These are phyloP conservation scores for Clarias magur DNA, from an alignment of 2,113 vertebrate species.

Conservation along the genomic window DNA sequence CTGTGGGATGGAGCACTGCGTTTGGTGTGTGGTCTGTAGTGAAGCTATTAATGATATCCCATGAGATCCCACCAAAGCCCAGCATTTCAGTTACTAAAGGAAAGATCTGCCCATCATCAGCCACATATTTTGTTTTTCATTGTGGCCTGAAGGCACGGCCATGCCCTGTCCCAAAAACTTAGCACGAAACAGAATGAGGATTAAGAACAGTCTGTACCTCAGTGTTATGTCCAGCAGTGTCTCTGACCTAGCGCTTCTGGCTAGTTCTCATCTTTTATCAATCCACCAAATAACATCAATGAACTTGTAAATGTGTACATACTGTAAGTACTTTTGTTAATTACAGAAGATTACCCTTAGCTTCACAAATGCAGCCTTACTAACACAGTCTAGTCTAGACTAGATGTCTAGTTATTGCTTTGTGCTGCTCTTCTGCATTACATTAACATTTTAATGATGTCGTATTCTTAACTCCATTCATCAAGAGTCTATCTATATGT, in stretches of 20 bases:
- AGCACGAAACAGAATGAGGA: not conserved
- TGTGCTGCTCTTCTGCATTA: not conserved
- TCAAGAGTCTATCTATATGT: not conserved
- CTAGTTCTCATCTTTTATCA: not conserved
- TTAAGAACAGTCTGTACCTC: not conserved
- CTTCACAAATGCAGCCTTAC: not conserved
- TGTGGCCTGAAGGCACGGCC: not conserved
- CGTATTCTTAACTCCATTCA: not conserved
- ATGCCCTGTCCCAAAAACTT: not conserved
- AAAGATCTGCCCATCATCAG: not conserved
- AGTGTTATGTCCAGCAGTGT: not conserved
- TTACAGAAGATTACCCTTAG: not conserved
- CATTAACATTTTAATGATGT: not conserved
- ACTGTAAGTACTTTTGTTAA: not conserved
- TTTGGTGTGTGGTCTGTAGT: not conserved
- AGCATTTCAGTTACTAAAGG: not conserved
- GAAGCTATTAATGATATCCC: not conserved
- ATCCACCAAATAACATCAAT: not conserved
- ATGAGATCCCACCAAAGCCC: not conserved
- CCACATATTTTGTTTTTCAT: not conserved
- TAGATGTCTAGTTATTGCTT: not conserved
- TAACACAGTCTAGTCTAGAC: not conserved
- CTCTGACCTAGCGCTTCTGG: not conserved
- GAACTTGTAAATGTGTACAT: not conserved
- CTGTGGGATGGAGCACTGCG: not conserved